phyloP scores from a whole-genome alignment of 2,113 vertebrate genomes.

The Aythya baeri region DNA sequence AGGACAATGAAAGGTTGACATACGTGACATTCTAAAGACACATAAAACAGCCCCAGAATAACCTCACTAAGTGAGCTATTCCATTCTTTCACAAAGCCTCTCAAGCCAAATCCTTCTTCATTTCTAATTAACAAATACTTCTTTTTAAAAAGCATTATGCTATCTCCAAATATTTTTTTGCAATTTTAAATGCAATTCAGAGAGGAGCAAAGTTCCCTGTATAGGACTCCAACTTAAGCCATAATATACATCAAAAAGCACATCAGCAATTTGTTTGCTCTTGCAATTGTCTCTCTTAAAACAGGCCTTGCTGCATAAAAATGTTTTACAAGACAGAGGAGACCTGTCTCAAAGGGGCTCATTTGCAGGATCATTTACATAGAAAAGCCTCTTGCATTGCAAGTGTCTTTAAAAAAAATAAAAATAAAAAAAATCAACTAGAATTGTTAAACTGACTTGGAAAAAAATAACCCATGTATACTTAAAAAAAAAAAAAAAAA shows the following conservation, averaged over 20 bases:
- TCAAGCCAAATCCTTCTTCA: not conserved
- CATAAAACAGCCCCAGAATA: not conserved
- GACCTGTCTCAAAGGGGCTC: not conserved
- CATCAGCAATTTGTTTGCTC: not conserved
- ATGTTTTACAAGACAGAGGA: not conserved
- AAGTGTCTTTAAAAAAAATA: not conserved
- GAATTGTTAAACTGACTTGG: not conserved
- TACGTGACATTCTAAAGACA: not conserved
- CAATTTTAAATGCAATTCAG: not conserved
- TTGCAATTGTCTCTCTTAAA: not conserved
- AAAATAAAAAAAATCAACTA: not conserved
- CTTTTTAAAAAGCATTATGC: not conserved
- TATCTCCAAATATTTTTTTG: not conserved
- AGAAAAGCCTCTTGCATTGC: not conserved
- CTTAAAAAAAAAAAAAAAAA: not conserved
- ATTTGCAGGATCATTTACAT: not conserved
- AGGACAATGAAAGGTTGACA: slow-evolving; percentile 33
- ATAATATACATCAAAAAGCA: not conserved
- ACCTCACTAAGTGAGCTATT: not conserved
- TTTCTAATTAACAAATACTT: not conserved
- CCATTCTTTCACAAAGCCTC: not conserved
- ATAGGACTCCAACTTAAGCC: not conserved
- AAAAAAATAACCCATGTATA: not conserved
- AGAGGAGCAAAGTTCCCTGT: not conserved
- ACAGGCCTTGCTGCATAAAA: not conserved